Evolutionary conservation across 2,888 invertebrate genomes (phyloP).

Genomic region (Apantesis nais): DNA sequence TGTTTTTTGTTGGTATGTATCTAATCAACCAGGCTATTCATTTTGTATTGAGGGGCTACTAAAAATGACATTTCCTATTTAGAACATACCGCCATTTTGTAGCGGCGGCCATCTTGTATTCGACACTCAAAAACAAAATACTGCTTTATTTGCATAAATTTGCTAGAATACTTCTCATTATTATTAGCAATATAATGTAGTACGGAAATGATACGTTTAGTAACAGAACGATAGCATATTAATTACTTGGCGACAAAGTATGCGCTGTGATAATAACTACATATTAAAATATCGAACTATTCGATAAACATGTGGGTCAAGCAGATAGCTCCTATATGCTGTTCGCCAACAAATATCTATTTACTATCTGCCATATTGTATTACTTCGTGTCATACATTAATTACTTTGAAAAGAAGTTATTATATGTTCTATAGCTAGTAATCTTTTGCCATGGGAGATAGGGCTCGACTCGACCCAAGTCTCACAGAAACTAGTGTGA

Average conservation of each 20-base stretch:
- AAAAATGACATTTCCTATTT: too few species aligned
- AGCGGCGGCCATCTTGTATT: too few species aligned
- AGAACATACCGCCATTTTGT: too few species aligned
- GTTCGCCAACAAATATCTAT: constrained; percentile 2
- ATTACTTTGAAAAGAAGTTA: background rate
- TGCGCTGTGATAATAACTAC: constrained; percentile 12
- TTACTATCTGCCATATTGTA: background rate
- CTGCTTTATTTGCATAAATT: background rate
- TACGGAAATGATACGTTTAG: background rate
- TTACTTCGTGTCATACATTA: background rate
- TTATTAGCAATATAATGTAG: background rate
- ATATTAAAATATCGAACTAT: constrained; percentile 29
- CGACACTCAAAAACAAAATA: background rate
- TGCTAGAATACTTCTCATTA: background rate
- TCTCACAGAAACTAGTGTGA: background rate
- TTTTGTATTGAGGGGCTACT: too few species aligned
- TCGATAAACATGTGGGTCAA: constrained; percentile 53
- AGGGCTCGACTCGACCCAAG: too few species aligned
- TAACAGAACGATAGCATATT: background rate
- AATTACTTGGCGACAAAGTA: background rate
- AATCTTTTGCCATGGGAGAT: too few species aligned
- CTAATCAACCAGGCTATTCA: too few species aligned
- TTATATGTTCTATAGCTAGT: too few species aligned
- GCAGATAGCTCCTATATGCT: constrained; percentile 40
- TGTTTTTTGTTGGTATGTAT: too few species aligned